Percentiles rank a stretch among this genome's conserved stretches.
Conservation (phyloP, 2,797 vertebrate genomes). For the Acanthiza pusilla region DNA sequence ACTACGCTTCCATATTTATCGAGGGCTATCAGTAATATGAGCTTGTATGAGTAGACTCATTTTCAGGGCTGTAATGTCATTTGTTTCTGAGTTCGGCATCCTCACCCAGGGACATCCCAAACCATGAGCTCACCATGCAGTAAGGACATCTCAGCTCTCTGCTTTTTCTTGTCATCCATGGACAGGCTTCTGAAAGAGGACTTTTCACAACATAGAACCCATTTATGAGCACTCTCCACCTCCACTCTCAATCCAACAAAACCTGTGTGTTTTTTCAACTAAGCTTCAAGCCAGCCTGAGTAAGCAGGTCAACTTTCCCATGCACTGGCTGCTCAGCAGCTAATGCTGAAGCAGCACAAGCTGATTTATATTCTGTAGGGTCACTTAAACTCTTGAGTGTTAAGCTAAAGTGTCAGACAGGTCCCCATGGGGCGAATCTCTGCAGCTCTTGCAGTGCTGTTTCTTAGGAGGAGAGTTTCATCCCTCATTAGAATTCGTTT, state of each 20-base stretch:
- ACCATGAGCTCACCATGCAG: neutral
- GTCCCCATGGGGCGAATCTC: neutral
- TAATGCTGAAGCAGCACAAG: neutral
- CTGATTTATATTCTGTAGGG: conserved; percentile 43
- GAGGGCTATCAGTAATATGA: neutral
- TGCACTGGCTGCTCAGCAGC: neutral
- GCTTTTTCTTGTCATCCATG: neutral
- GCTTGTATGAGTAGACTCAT: neutral
- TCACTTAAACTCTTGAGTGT: neutral
- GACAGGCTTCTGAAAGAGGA: neutral
- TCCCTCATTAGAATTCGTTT: neutral
- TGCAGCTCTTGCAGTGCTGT: neutral
- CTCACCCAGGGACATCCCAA: neutral
- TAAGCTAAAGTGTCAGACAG: conserved; percentile 39
- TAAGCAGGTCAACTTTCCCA: conserved; percentile 12
- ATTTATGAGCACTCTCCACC: neutral
- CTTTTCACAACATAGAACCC: neutral
- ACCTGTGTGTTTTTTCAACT: neutral
- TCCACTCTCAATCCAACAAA: neutral
- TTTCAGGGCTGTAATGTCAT: neutral
- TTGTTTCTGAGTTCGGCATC: neutral
- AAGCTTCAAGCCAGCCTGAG: neutral
- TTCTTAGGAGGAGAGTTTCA: neutral
- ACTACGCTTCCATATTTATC: accelerated
- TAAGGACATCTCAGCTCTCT: neutral